Percentiles rank a stretch among this genome's conserved stretches.
phyloP scores from a whole-genome alignment of 2,888 invertebrate species.

The Subacronicta megacephala region DNA sequence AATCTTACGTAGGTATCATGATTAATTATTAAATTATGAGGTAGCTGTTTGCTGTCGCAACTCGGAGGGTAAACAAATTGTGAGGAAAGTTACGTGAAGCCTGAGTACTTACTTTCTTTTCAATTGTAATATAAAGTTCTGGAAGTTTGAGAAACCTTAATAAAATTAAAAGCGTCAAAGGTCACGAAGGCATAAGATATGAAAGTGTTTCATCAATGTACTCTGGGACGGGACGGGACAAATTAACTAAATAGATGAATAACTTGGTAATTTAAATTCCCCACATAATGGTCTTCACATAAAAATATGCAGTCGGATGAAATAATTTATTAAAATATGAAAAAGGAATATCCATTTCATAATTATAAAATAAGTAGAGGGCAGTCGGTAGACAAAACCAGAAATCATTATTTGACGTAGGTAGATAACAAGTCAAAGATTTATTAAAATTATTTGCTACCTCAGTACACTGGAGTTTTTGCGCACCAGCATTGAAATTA shows the following conservation, averaged over 20 bases:
- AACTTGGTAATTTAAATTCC: neutral
- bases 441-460: too few species aligned
- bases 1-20: too few species aligned
- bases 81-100: constrained; percentile 20
- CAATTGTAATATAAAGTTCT: constrained; percentile 2
- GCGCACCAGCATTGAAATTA: constrained; percentile 30
- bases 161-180: constrained; percentile 13
- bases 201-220: constrained; percentile 65
- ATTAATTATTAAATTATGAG: too few species aligned
- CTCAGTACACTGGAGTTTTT: constrained; percentile 15
- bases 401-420: too few species aligned
- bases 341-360: too few species aligned
- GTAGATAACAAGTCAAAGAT: too few species aligned
- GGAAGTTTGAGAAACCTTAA: constrained; percentile 10
- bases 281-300: too few species aligned
- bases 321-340: too few species aligned
- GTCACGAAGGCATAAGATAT: constrained; percentile 45
- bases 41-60: constrained; percentile 1
- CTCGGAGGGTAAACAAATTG: too few species aligned
- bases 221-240: constrained; percentile 37
- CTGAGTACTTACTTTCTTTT: constrained; percentile 3
- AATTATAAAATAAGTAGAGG: too few species aligned
- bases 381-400: too few species aligned
- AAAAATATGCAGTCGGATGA: too few species aligned
- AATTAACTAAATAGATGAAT: neutral